Conservation (phyloP, 1,140 invertebrate genomes). For the Polypedilum pembai region DNA sequence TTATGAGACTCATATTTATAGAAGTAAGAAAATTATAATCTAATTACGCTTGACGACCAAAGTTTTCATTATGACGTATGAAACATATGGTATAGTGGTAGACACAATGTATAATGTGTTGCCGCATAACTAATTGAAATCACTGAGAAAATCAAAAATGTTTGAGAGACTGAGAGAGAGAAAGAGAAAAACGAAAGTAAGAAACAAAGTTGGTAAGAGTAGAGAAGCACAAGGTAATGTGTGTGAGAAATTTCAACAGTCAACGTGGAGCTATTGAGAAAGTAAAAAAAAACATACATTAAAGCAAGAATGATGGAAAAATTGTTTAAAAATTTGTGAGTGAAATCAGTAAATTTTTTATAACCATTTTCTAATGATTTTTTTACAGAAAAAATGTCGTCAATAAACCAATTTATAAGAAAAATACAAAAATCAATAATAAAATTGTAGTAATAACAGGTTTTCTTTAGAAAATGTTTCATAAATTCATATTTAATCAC, state of each 20-base stretch:
- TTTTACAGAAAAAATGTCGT: background rate
- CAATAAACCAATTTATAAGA: background rate
- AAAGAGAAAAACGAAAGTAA: background rate
- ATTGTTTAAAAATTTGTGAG: background rate
- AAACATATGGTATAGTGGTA: too few relatives aligned
- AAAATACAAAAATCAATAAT: slow-evolving; percentile 43
- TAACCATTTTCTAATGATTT: background rate
- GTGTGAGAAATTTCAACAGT: background rate
- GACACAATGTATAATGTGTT: too few relatives aligned
- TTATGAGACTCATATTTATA: background rate
- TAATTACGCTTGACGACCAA: too few relatives aligned
- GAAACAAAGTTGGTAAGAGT: background rate
- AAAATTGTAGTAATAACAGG: slow-evolving; percentile 69
- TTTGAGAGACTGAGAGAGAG: background rate
- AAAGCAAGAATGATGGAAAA: background rate
- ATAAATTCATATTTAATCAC: too few relatives aligned
- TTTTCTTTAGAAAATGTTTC: slow-evolving; percentile 34
- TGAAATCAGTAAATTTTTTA: background rate
- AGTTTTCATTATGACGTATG: too few relatives aligned
- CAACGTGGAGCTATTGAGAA: background rate
- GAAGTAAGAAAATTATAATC: too few relatives aligned
- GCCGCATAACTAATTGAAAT: too few relatives aligned
- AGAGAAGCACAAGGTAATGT: background rate
- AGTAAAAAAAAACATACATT: background rate
- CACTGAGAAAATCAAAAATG: background rate